A percentile compares a stretch with the other conserved stretches of the same genome.
phyloP scores from a whole-genome alignment of 1,140 invertebrate species.

The Drosophila orosa region DNA sequence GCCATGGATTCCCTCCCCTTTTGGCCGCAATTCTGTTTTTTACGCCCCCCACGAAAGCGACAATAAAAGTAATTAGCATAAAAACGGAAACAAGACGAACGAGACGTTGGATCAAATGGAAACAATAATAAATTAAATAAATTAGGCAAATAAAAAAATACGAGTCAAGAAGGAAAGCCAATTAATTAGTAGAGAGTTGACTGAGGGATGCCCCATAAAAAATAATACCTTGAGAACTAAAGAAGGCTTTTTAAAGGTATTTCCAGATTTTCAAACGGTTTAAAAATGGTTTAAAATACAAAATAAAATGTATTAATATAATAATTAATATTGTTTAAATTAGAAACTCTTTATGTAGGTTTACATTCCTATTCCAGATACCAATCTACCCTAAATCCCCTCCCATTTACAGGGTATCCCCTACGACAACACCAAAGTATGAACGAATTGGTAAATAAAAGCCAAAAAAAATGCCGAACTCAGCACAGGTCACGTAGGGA shows the following conservation, averaged over 20 bases:
- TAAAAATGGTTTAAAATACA: no score
- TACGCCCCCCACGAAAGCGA: constrained; percentile 13
- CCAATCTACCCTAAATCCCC: neutral
- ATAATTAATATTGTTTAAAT: neutral
- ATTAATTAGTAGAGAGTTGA: neutral
- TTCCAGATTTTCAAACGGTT: fast-evolving
- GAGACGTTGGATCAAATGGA: constrained; percentile 57
- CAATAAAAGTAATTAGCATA: constrained; percentile 62
- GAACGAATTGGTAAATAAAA: constrained; percentile 26
- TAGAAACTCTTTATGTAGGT: no score
- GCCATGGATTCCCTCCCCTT: constrained; percentile 2
- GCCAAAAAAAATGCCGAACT: constrained; percentile 37
- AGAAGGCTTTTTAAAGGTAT: neutral
- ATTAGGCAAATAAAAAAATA: constrained; percentile 33
- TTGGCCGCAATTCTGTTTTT: neutral
- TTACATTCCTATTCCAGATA: no score
- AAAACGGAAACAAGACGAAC: constrained; percentile 47
- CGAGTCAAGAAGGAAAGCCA: constrained; percentile 9
- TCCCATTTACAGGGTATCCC: constrained; percentile 10
- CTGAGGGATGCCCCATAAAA: neutral
- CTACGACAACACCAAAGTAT: constrained; percentile 9
- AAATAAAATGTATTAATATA: neutral
- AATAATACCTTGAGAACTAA: fast-evolving
- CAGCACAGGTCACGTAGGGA: constrained; percentile 63
- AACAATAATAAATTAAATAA: constrained; percentile 41